A percentile compares a stretch with the other conserved stretches of the same genome.
Evolutionary conservation across 2,888 invertebrate species (phyloP).

Genomic region (Lasioglossum pauxillum): DNA sequence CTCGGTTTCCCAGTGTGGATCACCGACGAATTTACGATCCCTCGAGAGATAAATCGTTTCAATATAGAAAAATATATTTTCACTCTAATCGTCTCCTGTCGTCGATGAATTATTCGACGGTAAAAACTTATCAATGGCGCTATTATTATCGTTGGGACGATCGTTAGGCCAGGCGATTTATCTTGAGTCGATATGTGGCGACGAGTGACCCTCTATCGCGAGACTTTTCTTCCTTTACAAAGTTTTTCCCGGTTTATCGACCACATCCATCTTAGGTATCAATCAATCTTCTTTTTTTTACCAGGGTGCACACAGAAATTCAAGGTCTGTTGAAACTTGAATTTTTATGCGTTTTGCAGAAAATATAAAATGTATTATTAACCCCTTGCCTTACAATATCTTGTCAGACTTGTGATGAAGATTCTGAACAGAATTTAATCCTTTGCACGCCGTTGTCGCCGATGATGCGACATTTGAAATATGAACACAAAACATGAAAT

Average conservation of each 20-base stretch:
- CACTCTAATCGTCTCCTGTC: not conserved
- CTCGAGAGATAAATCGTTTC: not conserved
- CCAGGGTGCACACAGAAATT: not conserved
- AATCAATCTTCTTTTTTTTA: not conserved
- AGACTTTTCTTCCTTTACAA: not conserved
- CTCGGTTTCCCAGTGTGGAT: not conserved
- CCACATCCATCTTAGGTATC: not conserved
- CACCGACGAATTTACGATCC: constrained; percentile 2
- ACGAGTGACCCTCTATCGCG: not conserved
- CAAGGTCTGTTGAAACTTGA: no score
- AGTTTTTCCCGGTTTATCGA: not conserved
- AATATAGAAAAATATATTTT: not conserved
- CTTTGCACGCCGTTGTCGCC: no score
- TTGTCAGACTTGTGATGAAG: no score
- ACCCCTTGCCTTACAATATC: no score
- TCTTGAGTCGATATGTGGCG: constrained; percentile 52
- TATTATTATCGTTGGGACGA: not conserved
- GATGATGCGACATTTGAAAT: no score
- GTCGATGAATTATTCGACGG: not conserved
- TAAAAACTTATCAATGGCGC: not conserved
- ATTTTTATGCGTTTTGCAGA: no score
- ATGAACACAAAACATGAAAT: no score
- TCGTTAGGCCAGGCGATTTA: constrained; percentile 19
- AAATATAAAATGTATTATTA: no score
- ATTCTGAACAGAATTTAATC: no score